Evolutionary conservation across 35 echinoderm and acorn worm genomes (phyloP).

Genomic region (Ptychodera flava): DNA sequence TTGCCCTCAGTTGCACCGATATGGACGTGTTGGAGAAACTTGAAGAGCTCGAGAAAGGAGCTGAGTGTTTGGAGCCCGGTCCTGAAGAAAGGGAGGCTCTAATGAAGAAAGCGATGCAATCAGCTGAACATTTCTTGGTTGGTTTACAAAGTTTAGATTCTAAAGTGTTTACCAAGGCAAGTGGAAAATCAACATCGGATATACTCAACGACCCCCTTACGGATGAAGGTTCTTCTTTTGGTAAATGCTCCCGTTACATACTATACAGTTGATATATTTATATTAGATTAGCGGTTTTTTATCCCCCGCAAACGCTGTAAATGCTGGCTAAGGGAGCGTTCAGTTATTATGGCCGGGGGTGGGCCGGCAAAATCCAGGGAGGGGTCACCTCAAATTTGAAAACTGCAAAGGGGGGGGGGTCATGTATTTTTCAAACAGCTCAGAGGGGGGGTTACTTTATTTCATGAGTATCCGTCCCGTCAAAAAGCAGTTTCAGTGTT

Average conservation of each 20-base stretch:
- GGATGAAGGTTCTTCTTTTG: background rate
- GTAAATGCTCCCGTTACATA: background rate
- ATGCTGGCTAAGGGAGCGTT: background rate
- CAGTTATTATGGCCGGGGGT: background rate
- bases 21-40: background rate
- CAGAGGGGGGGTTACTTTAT: too few species aligned
- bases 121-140: background rate
- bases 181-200: background rate
- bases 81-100: background rate
- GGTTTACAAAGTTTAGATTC: background rate
- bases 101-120: background rate
- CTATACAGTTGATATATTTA: background rate
- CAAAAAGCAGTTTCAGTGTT: too few species aligned
- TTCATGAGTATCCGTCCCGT: too few species aligned
- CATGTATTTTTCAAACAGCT: too few species aligned
- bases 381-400: too few species aligned
- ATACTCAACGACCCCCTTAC: background rate
- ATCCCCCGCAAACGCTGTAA: background rate
- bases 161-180: background rate
- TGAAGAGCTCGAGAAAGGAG: background rate
- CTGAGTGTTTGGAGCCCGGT: background rate
- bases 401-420: too few species aligned
- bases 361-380: too few species aligned
- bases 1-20: background rate
- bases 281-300: background rate